Base-by-base conservation (phyloP, 2,113 vertebrate genomes). In the Bungarus multicinctus region DNA sequence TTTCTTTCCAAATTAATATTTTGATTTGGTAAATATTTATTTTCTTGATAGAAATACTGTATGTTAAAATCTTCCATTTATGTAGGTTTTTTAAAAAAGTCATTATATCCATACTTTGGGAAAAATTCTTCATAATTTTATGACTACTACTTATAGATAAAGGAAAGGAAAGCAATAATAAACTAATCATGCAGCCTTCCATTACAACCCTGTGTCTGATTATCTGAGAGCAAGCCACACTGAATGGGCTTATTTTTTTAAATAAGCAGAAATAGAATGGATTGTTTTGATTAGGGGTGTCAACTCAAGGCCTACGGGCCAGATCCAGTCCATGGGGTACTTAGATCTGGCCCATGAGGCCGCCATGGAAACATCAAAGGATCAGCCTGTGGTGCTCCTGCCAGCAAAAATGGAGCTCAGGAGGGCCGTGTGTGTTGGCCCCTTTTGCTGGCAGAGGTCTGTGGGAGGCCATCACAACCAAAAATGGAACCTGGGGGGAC, bases 1-100 rank as follows among this genome's bases (percentile, higher is more conserved):
- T 88, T 89, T 34, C 39, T 55, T 92, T 81, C 60, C 87, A 57
- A 85, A 85, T 34, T 57, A 47, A 64, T 39, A 85, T 89, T 89
- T 92, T 89, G 34, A 89, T 92, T 92, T 1, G 69, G 43, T 54
- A 53, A 53, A 92, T 69, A 39, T 88, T 92, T 92, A 69, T 14
- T 88, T 74, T 64, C n/a, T 52, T 91, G 58, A n/a, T 9, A 92
- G 47, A 88, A 69, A 52, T 25, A 12, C 27, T 64, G 4, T 64
- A 64, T 58, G 4, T 69, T 88, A 92, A 52, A 92, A 88, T 6
- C 23, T 39, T 39, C 58, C 25, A 27, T 23, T 69, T 88, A 54
- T 54, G 14, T 54, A 43, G 45, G 47, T 34, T 52, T 89, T 27
- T 88, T 20, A 20, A 22, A 55, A 55, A 55, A 6, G n/a, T 47